A percentile compares a stretch with the other conserved stretches of the same genome.
Conservation (phyloP, 2,888 invertebrate genomes). For the Esperia sulphurella region DNA sequence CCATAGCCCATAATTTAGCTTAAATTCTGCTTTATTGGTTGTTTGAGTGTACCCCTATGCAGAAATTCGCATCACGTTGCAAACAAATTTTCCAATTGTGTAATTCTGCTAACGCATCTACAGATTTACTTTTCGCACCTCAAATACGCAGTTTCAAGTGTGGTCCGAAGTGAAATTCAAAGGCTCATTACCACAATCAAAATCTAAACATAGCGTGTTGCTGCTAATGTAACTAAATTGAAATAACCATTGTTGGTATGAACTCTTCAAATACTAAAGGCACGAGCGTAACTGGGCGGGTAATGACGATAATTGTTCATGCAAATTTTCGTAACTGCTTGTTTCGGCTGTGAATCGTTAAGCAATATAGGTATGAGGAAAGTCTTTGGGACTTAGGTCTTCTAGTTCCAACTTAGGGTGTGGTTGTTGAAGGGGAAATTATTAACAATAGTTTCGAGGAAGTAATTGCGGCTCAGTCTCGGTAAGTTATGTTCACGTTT, state of each 20-base stretch:
- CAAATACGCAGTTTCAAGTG: slow-evolving; percentile 22
- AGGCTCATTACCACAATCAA: slow-evolving; percentile 16
- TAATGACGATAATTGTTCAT: slow-evolving; percentile 50
- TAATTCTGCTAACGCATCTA: background rate
- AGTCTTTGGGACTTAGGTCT: background rate
- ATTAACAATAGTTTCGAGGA: too few relatives aligned
- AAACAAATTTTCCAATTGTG: too few relatives aligned
- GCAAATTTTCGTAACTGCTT: slow-evolving; percentile 41
- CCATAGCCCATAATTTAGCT: too few relatives aligned
- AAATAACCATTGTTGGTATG: slow-evolving; percentile 52
- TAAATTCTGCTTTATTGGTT: too few relatives aligned
- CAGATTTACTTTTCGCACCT: slow-evolving; percentile 16
- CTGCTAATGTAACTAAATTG: slow-evolving; percentile 57
- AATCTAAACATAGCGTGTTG: slow-evolving; percentile 27
- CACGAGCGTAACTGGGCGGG: slow-evolving; percentile 38
- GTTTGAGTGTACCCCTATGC: too few relatives aligned
- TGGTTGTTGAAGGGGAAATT: too few relatives aligned
- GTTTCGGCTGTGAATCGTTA: background rate
- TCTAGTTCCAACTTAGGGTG: too few relatives aligned
- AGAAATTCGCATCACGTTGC: too few relatives aligned
- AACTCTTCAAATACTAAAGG: slow-evolving; percentile 39
- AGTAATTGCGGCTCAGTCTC: too few relatives aligned
- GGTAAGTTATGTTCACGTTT: too few relatives aligned
- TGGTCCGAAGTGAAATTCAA: slow-evolving; percentile 35
- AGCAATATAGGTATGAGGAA: background rate